Conservation (phyloP, 2,797 vertebrate species). For the Limosa lapponica region DNA sequence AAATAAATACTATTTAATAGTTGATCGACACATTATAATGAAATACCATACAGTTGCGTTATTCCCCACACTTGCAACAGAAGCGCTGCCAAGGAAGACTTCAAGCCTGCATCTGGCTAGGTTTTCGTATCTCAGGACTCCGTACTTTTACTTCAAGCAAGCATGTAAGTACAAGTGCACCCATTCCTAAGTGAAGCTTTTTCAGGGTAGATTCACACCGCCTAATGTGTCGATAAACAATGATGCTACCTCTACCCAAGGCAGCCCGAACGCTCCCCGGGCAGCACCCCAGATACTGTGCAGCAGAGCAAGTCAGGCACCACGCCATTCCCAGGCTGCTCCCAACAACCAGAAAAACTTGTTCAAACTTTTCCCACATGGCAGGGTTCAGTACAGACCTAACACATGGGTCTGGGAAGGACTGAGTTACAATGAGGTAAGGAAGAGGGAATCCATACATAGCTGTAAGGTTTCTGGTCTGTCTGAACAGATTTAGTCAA, state of each 20-base stretch:
- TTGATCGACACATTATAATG: neutral
- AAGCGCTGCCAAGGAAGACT: neutral
- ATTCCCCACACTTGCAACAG: neutral
- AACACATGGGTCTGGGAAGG: neutral
- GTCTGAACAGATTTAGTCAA: neutral
- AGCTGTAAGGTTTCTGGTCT: neutral
- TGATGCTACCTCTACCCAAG: fast-evolving
- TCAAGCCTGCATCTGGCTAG: fast-evolving
- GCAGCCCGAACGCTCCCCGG: neutral
- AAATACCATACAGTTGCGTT: neutral
- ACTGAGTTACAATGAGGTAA: neutral
- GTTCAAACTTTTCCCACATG: slow-evolving; percentile 4
- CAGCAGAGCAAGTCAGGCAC: neutral
- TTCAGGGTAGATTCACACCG: fast-evolving
- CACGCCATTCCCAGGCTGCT: neutral
- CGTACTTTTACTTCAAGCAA: neutral
- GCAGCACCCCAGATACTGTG: neutral
- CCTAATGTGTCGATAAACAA: neutral
- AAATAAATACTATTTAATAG: neutral
- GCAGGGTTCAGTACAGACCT: neutral
- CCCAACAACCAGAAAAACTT: slow-evolving; percentile 57
- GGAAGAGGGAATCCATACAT: neutral
- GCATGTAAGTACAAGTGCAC: neutral
- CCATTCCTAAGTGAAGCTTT: neutral
- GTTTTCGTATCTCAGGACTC: neutral